Percentiles rank a stretch among this genome's conserved stretches.
Evolutionary conservation across 2,113 vertebrate species (phyloP).

Genomic region (Prietella phreatophila): DNA sequence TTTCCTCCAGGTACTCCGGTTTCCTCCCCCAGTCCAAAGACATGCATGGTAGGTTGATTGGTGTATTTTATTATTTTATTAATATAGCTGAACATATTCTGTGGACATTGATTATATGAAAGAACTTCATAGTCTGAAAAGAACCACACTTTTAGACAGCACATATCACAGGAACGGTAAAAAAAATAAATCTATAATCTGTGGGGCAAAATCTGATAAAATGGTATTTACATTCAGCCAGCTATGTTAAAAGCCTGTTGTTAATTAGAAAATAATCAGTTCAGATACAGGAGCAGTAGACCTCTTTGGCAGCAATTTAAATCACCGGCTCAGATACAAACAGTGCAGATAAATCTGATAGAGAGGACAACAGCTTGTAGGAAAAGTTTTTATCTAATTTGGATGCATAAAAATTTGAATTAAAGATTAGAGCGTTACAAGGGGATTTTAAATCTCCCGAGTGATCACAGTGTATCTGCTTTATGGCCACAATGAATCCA

Average conservation of each 20-base stretch:
- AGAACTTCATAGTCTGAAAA: not conserved
- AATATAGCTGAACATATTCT: not conserved
- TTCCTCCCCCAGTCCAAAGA: too few relatives aligned
- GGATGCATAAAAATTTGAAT: not conserved
- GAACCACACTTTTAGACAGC: not conserved
- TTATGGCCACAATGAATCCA: not conserved
- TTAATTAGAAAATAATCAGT: constrained; percentile 7
- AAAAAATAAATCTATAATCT: not conserved
- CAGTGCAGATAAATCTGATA: not conserved
- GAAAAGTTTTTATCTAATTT: not conserved
- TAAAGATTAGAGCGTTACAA: constrained; percentile 17
- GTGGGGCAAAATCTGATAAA: not conserved
- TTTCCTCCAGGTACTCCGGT: too few relatives aligned
- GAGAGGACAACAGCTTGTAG: not conserved
- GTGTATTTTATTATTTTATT: too few relatives aligned
- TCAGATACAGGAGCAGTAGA: not conserved
- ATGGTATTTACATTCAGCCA: not conserved
- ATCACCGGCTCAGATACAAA: not conserved
- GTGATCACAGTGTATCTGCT: not conserved
- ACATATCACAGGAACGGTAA: not conserved
- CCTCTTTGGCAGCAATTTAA: not conserved
- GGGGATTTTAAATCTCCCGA: not conserved
- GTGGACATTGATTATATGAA: not conserved
- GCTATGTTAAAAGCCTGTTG: not conserved
- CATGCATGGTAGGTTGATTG: too few relatives aligned